Percentiles rank a stretch among this genome's conserved stretches.
These are phyloP conservation scores for Illadopsis cleaveri DNA, from an alignment of 2,113 vertebrate species.

Conservation along the genomic window DNA sequence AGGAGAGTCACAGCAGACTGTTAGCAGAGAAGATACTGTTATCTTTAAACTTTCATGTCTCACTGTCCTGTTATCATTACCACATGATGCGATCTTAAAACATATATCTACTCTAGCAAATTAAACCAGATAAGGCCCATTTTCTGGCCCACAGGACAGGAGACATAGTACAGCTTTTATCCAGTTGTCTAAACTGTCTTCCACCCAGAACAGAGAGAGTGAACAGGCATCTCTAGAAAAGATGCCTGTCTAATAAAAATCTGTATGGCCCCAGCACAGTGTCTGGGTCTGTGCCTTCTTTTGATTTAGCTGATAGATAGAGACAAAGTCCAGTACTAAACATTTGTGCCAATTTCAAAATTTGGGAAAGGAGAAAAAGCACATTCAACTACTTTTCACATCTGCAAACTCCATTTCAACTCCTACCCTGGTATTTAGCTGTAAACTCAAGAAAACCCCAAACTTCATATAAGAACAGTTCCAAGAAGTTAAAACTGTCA, in stretches of 20 bases:
- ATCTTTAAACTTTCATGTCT: conserved; percentile 48
- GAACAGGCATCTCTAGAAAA: not conserved
- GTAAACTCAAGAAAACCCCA: not conserved
- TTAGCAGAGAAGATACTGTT: conserved; percentile 3
- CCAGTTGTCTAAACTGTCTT: not conserved
- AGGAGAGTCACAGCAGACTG: not conserved
- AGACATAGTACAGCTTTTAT: not conserved
- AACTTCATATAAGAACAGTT: not conserved
- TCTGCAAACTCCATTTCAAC: accelerated
- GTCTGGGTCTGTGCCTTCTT: not conserved
- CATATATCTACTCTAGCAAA: conserved; percentile 21
- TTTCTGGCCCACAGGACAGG: conserved; percentile 16
- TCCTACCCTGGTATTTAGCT: not conserved
- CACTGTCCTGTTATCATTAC: conserved; percentile 5
- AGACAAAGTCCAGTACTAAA: not conserved
- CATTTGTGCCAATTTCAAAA: not conserved
- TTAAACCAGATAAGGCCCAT: conserved; percentile 26
- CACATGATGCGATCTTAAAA: conserved; percentile 23
- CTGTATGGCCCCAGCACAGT: not conserved
- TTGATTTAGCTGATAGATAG: not conserved
- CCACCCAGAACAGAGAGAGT: not conserved
- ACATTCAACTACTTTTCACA: not conserved
- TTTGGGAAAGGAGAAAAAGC: not conserved
- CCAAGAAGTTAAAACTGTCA: not conserved
- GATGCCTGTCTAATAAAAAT: not conserved